Percentiles rank a stretch among this genome's conserved stretches.
These are phyloP conservation scores for Pipistrellus kuhlii DNA, from an alignment of 2,797 vertebrate genomes.

Conservation along the genomic window DNA sequence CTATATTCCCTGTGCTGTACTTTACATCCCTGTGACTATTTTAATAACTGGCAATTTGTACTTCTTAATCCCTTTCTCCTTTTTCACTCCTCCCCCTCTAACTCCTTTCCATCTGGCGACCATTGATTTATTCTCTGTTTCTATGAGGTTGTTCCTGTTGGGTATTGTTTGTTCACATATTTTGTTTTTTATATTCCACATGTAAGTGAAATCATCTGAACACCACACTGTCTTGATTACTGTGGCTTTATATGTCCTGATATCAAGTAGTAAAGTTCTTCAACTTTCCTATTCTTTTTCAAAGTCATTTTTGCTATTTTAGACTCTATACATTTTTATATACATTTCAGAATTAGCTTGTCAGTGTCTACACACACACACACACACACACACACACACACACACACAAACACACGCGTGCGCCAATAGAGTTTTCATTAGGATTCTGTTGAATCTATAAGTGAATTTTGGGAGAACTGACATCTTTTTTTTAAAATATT, in stretches of 20 bases:
- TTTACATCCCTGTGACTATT: neutral
- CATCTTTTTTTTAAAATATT: neutral
- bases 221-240: neutral
- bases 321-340: neutral
- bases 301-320: neutral
- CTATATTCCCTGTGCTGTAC: neutral
- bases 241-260: neutral
- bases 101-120: neutral
- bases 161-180: neutral
- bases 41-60: neutral
- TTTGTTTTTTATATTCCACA: neutral
- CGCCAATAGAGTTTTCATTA: neutral
- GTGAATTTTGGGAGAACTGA: neutral
- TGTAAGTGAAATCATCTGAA: neutral
- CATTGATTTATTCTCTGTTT: neutral
- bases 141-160: neutral
- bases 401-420: too few species aligned
- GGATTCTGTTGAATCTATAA: neutral
- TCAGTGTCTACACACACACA: neutral
- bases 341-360: conserved; percentile 2
- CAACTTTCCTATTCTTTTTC: conserved; percentile 11
- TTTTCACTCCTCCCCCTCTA: neutral
- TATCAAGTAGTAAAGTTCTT: neutral
- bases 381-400: neutral
- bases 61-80: neutral